Base-by-base conservation (phyloP, 1,140 invertebrate genomes). In the Pogonomyrmex californicus region DNA sequence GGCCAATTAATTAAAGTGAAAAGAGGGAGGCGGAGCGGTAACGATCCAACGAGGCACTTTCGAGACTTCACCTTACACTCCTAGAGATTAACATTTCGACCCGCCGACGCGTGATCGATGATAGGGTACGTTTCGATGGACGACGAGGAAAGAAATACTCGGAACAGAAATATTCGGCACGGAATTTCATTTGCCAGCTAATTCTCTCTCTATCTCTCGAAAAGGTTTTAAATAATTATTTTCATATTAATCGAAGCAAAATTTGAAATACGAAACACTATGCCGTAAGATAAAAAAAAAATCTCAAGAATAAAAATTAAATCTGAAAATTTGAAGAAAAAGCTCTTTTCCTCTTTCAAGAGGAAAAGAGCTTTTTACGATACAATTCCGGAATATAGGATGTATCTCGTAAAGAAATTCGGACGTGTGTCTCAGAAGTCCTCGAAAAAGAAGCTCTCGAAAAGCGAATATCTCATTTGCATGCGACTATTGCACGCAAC, bases 1-100 rank as follows among this genome's bases (percentile, higher is more conserved):
- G 91, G 92, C 93, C 94, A 93, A 94, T 94, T 94, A 94, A 94
- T 94, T 94, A 92, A 93, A 91, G 86, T 87, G 78, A 63, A 62
- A 77, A 66, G 81, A 78, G 79, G 88, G 77, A 54, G 83, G 68
- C 36, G 41, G 17, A 51, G 17, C 66, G 44, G 49, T 91, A 90
- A 92, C 85, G 90, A 91, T 90, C 65, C 73, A 44, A 51, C 23
- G n/a, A 1, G n/a, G 44, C 44, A 41, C 63, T 77, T 86, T 62
- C 63, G 68, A 68, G 44, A 56, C 47, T 82, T 60, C 56, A 62
- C 12, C 49, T 23, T 78, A n/a, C 36, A 17, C 79, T 58, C 17
- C 33, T 41, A 33, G 33, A 75, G 51, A 78, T 79, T 65, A 85
- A 78, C 75, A 41, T 76, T n/a, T 78, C 23, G 65, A 75, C n/a